These are phyloP conservation scores for Pedionomus torquatus DNA, from an alignment of 2,113 vertebrate genomes.

Conservation along the genomic window DNA sequence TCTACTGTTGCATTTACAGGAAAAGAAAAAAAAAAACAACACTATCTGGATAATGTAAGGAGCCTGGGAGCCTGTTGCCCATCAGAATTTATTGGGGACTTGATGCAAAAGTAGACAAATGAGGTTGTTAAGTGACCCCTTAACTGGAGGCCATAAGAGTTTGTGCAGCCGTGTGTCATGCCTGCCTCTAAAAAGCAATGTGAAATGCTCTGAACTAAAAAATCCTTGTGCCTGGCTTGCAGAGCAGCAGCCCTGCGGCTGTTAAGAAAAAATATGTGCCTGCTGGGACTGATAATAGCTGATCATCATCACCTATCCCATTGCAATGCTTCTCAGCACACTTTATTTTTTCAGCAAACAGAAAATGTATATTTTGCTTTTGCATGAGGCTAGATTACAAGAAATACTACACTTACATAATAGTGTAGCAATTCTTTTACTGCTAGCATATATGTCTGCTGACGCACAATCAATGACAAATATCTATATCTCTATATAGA, in stretches of 20 bases:
- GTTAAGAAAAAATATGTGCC: slow-evolving; percentile 68
- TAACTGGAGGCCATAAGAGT: slow-evolving; percentile 71
- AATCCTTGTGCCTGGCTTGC: slow-evolving; percentile 58
- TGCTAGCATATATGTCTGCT: slow-evolving; percentile 42
- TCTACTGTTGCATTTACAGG: slow-evolving; percentile 48
- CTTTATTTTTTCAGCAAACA: slow-evolving; percentile 71
- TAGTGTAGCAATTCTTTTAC: slow-evolving; percentile 54
- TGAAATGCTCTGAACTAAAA: slow-evolving; percentile 67
- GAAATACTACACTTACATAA: slow-evolving; percentile 54
- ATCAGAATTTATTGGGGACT: slow-evolving; percentile 71
- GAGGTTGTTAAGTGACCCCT: slow-evolving; percentile 69
- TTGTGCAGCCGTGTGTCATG: slow-evolving; percentile 69
- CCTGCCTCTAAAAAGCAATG: slow-evolving; percentile 67
- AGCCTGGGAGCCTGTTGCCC: slow-evolving; percentile 64
- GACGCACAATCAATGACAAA: neutral
- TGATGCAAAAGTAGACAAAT: slow-evolving; percentile 76
- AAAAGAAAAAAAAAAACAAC: neutral
- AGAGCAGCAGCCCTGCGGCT: slow-evolving; percentile 49
- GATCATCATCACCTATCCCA: slow-evolving; percentile 72
- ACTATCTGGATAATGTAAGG: slow-evolving; percentile 57
- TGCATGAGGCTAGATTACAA: slow-evolving; percentile 65
- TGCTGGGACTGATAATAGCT: slow-evolving; percentile 75
- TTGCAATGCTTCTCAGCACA: slow-evolving; percentile 68
- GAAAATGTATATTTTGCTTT: slow-evolving; percentile 76
- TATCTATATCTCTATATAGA: neutral